These are phyloP conservation scores for Lithobius niger DNA, from an alignment of 1,140 invertebrate genomes.

Conservation along the genomic window DNA sequence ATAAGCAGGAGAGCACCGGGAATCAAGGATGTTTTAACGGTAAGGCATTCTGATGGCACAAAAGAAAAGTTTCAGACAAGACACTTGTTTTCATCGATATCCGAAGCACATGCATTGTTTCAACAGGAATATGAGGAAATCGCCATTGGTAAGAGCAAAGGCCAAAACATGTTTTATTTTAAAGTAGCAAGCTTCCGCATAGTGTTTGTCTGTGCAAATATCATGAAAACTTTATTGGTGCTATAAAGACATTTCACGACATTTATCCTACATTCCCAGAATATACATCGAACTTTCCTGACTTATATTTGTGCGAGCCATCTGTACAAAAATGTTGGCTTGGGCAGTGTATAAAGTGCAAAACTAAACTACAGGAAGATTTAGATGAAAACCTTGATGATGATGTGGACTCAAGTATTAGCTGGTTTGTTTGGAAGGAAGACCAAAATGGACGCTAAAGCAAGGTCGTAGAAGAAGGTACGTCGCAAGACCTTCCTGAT, in stretches of 20 bases:
- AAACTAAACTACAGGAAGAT: too few relatives aligned
- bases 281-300: not conserved
- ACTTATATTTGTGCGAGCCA: not conserved
- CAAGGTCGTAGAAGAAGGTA: too few relatives aligned
- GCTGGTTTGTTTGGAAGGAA: too few relatives aligned
- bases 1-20: not conserved
- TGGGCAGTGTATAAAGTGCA: too few relatives aligned
- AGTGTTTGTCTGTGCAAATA: not conserved
- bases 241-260: not conserved
- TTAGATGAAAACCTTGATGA: not conserved
- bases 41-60: too few relatives aligned
- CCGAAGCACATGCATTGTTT: not conserved
- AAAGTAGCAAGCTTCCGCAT: not conserved
- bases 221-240: not conserved
- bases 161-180: not conserved
- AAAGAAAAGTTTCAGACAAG: not conserved
- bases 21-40: not conserved
- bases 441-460: too few relatives aligned
- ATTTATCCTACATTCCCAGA: not conserved
- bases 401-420: too few relatives aligned
- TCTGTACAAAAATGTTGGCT: not conserved
- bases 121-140: not conserved
- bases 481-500: too few relatives aligned
- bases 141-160: not conserved
- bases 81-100: not conserved